Evolutionary conservation across 2,888 invertebrate genomes (phyloP).

Genomic region (Argynnis bischoffii): DNA sequence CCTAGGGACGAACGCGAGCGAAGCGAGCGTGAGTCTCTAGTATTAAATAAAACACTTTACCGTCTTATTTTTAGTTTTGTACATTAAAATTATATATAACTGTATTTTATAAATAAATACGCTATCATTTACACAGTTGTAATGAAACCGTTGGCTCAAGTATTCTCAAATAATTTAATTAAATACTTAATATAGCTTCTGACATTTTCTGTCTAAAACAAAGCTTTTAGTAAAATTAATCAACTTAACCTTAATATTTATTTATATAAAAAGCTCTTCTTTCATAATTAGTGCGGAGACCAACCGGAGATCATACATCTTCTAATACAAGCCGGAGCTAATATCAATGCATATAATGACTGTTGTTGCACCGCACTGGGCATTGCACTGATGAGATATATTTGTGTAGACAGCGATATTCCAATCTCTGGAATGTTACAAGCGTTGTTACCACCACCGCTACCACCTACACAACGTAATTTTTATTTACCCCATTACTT

Average conservation of each 20-base stretch:
- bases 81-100: not conserved
- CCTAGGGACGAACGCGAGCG: no score
- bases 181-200: not conserved
- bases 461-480: constrained; percentile 45
- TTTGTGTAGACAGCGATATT: constrained; percentile 55
- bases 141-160: not conserved
- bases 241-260: not conserved
- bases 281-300: constrained; percentile 55
- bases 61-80: not conserved
- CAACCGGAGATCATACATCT: constrained; percentile 62
- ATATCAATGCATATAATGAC: constrained; percentile 77
- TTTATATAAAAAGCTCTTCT: not conserved
- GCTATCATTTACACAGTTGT: no score
- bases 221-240: not conserved
- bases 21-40: no score
- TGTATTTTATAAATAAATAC: not conserved
- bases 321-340: constrained; percentile 77
- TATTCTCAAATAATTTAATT: not conserved
- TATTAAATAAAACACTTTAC: no score
- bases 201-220: not conserved
- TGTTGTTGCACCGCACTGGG: constrained; percentile 78
- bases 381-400: constrained; percentile 65
- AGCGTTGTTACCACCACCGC: constrained; percentile 54
- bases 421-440: constrained; percentile 49
- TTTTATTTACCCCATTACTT: not conserved